These are phyloP conservation scores for Gymnogyps californianus DNA, from an alignment of 2,113 vertebrate genomes.

Conservation along the genomic window DNA sequence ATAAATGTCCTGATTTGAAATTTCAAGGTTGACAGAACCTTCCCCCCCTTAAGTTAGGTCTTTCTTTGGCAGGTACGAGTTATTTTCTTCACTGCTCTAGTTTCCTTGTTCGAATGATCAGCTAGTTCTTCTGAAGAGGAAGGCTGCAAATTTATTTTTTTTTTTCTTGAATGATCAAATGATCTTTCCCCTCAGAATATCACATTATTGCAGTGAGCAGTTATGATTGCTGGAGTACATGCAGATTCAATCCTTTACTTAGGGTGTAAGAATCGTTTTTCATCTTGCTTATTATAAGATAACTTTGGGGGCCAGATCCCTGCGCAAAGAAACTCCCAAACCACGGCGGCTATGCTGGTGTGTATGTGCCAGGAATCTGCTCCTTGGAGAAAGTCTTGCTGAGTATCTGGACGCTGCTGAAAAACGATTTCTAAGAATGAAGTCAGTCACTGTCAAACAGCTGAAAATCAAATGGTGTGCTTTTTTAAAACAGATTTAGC, in stretches of 20 bases:
- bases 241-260: background rate
- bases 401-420: background rate
- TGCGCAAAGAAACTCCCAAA: no score
- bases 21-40: background rate
- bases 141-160: background rate
- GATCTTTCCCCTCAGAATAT: background rate
- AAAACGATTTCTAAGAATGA: background rate
- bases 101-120: slow-evolving; percentile 71
- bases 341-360: accelerated
- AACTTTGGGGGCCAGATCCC: background rate
- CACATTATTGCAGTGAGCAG: background rate
- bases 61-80: slow-evolving; percentile 67
- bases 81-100: slow-evolving; percentile 73
- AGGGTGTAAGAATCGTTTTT: background rate
- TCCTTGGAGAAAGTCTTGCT: background rate
- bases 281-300: background rate
- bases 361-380: background rate
- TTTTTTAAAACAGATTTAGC: background rate
- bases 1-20: background rate
- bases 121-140: slow-evolving; percentile 37
- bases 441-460: background rate
- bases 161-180: background rate
- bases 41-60: background rate
- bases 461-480: background rate
- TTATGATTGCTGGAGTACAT: accelerated